phyloP scores from a whole-genome alignment of 2,888 invertebrate genomes.

The Nephrotoma appendiculata region DNA sequence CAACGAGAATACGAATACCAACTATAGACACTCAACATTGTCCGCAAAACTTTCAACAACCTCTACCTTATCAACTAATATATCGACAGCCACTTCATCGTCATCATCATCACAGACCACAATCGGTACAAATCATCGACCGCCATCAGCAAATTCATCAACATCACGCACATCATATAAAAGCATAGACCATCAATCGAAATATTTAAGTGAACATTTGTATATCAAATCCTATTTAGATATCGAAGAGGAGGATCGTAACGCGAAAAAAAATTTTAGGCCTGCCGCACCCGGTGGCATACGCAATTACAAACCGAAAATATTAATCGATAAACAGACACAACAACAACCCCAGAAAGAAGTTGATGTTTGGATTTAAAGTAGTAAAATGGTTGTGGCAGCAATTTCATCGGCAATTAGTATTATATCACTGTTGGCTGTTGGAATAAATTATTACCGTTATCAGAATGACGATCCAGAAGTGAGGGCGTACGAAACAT shows the following conservation, averaged over 20 bases:
- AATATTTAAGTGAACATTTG: constrained; percentile 38
- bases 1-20: background rate
- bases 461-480: constrained; percentile 75
- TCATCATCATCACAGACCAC: constrained; percentile 30
- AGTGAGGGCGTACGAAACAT: constrained; percentile 54
- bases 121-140: constrained; percentile 22
- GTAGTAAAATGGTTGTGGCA: constrained; percentile 35
- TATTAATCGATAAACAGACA: constrained; percentile 35
- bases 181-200: constrained; percentile 28
- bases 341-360: constrained; percentile 34
- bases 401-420: constrained; percentile 51
- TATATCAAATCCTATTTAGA: constrained; percentile 40
- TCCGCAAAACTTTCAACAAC: constrained; percentile 6
- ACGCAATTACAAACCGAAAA: constrained; percentile 58
- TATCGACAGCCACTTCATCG: constrained; percentile 18
- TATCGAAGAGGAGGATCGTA: constrained; percentile 35
- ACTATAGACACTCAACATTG: background rate
- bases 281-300: constrained; percentile 46
- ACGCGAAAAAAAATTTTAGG: constrained; percentile 32
- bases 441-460: constrained; percentile 65
- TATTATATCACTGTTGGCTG: constrained; percentile 65
- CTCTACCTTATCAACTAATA: constrained; percentile 2
- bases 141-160: constrained; percentile 27
- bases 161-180: constrained; percentile 23
- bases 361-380: constrained; percentile 50